These are phyloP conservation scores for Campaea margaritaria DNA, from an alignment of 2,888 invertebrate genomes.

Conservation along the genomic window DNA sequence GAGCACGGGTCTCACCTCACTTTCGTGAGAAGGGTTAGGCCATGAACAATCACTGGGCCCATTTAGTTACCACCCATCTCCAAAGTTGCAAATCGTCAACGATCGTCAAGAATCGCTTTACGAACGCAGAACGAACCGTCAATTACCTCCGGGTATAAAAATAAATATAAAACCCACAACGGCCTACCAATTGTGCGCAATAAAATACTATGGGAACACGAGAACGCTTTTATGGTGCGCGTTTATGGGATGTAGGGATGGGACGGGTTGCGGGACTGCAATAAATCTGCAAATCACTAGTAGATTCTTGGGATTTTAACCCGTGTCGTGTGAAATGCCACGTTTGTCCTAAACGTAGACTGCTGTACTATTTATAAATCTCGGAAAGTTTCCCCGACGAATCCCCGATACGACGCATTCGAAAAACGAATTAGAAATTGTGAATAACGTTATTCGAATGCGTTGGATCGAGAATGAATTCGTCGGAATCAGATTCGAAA, in stretches of 20 bases:
- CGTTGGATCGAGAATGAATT: too few relatives aligned
- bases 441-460: too few relatives aligned
- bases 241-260: constrained; percentile 34
- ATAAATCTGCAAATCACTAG: not conserved
- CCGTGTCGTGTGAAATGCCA: too few relatives aligned
- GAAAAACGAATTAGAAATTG: too few relatives aligned
- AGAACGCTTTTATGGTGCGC: constrained; percentile 44
- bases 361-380: too few relatives aligned
- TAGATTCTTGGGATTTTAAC: not conserved
- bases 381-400: too few relatives aligned
- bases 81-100: constrained; percentile 9
- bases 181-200: constrained; percentile 41
- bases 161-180: constrained; percentile 40
- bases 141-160: constrained; percentile 38
- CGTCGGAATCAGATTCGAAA: too few relatives aligned
- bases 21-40: too few relatives aligned
- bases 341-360: too few relatives aligned
- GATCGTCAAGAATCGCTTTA: constrained; percentile 23
- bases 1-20: too few relatives aligned
- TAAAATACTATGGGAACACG: constrained; percentile 47
- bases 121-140: constrained; percentile 30
- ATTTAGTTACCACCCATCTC: not conserved
- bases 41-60: too few relatives aligned
- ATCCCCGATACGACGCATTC: too few relatives aligned
- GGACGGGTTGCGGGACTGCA: not conserved